Conservation (phyloP, 2,888 invertebrate genomes). For the Protodeltote pygarga region DNA sequence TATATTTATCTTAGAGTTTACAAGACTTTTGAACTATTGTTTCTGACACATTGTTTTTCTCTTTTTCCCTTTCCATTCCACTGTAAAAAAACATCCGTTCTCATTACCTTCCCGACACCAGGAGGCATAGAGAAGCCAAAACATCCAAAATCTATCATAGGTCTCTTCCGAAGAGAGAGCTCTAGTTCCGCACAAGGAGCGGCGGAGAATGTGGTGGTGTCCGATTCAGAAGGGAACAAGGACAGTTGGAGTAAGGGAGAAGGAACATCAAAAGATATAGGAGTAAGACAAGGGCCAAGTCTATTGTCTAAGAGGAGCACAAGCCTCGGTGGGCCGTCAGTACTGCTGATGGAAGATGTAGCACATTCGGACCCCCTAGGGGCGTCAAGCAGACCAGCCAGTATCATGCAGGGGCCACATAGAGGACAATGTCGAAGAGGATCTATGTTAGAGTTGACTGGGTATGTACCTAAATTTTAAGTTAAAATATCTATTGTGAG, state of each 20-base stretch:
- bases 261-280: conserved; percentile 77
- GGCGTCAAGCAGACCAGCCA: conserved; percentile 88
- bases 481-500: not conserved
- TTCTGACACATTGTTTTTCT: conserved; percentile 69
- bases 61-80: conserved; percentile 61
- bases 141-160: conserved; percentile 94
- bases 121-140: conserved; percentile 96
- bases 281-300: conserved; percentile 73
- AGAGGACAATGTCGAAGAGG: conserved; percentile 91
- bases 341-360: conserved; percentile 88
- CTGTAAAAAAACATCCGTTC: conserved; percentile 53
- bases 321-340: conserved; percentile 82
- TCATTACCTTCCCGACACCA: conserved; percentile 67
- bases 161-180: conserved; percentile 95
- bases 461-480: conserved; percentile 84
- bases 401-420: conserved; percentile 87
- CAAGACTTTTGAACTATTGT: conserved; percentile 49
- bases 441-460: conserved; percentile 93
- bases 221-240: conserved; percentile 86
- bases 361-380: conserved; percentile 88
- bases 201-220: conserved; percentile 81
- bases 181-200: conserved; percentile 89
- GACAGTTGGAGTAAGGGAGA: conserved; percentile 75
- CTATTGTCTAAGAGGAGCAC: conserved; percentile 79
- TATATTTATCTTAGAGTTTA: conserved; percentile 43